Conservation (phyloP, 2,113 vertebrate genomes). For the Pangasianodon hypophthalmus region DNA sequence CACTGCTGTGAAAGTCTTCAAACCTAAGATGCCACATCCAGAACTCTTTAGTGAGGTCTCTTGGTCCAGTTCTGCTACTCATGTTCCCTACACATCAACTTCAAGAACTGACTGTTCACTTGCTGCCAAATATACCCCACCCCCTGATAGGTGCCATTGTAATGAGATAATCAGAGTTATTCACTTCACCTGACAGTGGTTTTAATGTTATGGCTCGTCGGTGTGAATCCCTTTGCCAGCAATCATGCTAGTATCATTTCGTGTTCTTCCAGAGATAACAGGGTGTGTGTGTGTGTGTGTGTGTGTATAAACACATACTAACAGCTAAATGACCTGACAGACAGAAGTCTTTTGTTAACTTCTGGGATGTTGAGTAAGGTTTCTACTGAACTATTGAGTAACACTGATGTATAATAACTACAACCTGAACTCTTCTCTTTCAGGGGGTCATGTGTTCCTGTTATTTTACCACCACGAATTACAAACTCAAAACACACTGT, state of each 20-base stretch:
- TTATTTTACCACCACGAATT: not conserved
- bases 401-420: not conserved
- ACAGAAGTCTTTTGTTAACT: not conserved
- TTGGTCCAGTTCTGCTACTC: not conserved
- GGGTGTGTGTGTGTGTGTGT: not conserved
- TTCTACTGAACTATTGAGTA: not conserved
- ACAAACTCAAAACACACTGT: conserved; percentile 9
- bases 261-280: not conserved
- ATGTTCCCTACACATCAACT: no score
- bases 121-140: no score
- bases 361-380: not conserved
- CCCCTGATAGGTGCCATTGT: no score
- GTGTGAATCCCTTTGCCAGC: not conserved
- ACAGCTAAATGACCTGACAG: not conserved
- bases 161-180: no score
- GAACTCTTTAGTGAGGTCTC: not conserved
- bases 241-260: not conserved
- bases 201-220: no score
- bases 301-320: not conserved
- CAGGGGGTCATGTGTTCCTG: not conserved
- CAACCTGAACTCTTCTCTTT: not conserved
- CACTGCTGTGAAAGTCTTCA: not conserved
- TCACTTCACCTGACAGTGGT: no score
- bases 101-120: no score
- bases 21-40: not conserved